phyloP scores from a whole-genome alignment of 2,888 invertebrate genomes.

The Unio delphinus region DNA sequence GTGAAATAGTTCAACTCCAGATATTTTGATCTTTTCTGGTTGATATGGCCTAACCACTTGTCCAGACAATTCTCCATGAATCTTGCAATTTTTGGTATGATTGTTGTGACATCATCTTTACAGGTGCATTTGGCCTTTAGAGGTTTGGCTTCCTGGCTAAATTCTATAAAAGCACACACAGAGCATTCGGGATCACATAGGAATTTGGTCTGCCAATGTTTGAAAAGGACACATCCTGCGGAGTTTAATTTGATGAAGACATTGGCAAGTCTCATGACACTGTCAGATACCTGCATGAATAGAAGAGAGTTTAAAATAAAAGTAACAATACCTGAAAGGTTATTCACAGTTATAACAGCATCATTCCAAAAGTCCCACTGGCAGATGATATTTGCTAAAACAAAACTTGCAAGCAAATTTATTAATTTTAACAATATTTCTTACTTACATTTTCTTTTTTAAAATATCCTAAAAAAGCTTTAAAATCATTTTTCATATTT shows the following conservation, averaged over 20 bases:
- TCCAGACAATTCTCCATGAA: constrained; percentile 23
- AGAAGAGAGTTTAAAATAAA: background rate
- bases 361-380: too few species aligned
- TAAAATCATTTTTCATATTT: too few species aligned
- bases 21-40: constrained; percentile 34
- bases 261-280: constrained; percentile 46
- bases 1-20: constrained; percentile 52
- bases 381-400: too few species aligned
- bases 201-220: constrained; percentile 48
- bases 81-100: constrained; percentile 17
- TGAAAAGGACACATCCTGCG: constrained; percentile 55
- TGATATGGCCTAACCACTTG: constrained; percentile 50
- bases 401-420: too few species aligned
- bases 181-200: constrained; percentile 33
- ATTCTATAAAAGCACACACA: constrained; percentile 33
- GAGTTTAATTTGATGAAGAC: constrained; percentile 46
- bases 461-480: too few species aligned
- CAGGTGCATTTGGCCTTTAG: constrained; percentile 18
- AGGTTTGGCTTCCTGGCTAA: constrained; percentile 16
- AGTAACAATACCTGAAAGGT: too few species aligned
- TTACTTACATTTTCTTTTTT: too few species aligned
- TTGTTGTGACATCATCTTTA: constrained; percentile 16
- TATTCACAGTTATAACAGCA: too few species aligned
- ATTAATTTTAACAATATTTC: too few species aligned
- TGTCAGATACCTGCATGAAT: constrained; percentile 47